Evolutionary conservation across 1,140 invertebrate genomes (phyloP).

Genomic region (Drosophila equinoxialis): DNA sequence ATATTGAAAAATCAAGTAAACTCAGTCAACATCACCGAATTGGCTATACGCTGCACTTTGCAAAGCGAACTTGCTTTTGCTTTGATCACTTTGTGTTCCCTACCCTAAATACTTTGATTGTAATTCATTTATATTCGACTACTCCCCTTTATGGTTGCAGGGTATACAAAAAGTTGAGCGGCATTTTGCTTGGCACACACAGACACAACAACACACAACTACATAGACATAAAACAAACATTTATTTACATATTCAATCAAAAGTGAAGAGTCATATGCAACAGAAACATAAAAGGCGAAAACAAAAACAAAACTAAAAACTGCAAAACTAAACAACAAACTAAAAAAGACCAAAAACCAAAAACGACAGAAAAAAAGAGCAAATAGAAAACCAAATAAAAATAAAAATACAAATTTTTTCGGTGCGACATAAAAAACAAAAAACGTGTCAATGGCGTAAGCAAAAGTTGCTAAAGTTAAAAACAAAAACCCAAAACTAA

Average conservation of each 20-base stretch:
- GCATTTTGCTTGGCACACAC: not conserved
- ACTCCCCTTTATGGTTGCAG: no score
- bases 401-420: not conserved
- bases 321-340: constrained; percentile 5
- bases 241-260: constrained; percentile 12
- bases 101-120: no score
- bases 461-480: constrained; percentile 14
- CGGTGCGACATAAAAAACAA: constrained; percentile 6
- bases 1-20: constrained; percentile 1
- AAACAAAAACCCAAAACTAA: not conserved
- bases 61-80: no score
- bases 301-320: not conserved
- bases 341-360: not conserved
- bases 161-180: no score
- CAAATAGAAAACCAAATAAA: constrained; percentile 2
- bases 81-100: no score
- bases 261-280: constrained; percentile 8
- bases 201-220: not conserved
- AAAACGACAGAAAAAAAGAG: constrained; percentile 11
- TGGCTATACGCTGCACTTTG: no score
- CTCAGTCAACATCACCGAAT: no score
- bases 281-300: not conserved
- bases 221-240: not conserved
- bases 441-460: constrained; percentile 33
- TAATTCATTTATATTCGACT: no score